phyloP scores from a whole-genome alignment of 2,888 invertebrate genomes.

The Agriopis leucophaearia region DNA sequence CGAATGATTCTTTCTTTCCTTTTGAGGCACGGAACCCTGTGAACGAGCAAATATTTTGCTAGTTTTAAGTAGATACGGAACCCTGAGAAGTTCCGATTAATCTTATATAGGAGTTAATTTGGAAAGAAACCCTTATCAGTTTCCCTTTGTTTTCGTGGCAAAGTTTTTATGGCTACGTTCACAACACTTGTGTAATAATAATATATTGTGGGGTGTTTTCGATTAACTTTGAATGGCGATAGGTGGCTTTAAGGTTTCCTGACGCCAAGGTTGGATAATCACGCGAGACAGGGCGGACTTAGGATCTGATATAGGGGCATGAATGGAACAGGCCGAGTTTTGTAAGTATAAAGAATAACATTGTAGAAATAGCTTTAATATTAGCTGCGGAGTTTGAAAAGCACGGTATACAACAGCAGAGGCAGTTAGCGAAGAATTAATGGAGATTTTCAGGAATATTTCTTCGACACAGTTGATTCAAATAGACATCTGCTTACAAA shows the following conservation, averaged over 20 bases:
- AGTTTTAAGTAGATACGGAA: background rate
- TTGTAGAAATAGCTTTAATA: no score
- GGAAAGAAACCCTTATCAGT: constrained; percentile 39
- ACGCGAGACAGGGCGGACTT: constrained; percentile 60
- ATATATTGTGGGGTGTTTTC: constrained; percentile 65
- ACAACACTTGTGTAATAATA: constrained; percentile 57
- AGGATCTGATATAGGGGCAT: constrained; percentile 2
- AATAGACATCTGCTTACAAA: no score
- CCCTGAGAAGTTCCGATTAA: background rate
- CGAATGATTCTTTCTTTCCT: no score
- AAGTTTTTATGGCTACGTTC: constrained; percentile 54
- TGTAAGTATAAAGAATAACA: no score
- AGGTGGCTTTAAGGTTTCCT: constrained; percentile 60
- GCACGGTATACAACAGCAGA: no score
- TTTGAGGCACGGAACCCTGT: no score
- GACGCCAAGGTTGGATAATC: constrained; percentile 66
- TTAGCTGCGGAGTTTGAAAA: no score
- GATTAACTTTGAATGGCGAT: constrained; percentile 77
- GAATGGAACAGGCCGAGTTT: no score
- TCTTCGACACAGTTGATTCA: no score
- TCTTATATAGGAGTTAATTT: constrained; percentile 13
- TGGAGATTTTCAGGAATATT: no score
- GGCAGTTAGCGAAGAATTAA: no score
- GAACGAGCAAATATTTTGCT: no score
- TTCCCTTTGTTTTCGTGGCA: constrained; percentile 47